A percentile compares a stretch with the other conserved stretches of the same genome.
phyloP scores from a whole-genome alignment of 2,113 vertebrate species.

The Cottus gobio region DNA sequence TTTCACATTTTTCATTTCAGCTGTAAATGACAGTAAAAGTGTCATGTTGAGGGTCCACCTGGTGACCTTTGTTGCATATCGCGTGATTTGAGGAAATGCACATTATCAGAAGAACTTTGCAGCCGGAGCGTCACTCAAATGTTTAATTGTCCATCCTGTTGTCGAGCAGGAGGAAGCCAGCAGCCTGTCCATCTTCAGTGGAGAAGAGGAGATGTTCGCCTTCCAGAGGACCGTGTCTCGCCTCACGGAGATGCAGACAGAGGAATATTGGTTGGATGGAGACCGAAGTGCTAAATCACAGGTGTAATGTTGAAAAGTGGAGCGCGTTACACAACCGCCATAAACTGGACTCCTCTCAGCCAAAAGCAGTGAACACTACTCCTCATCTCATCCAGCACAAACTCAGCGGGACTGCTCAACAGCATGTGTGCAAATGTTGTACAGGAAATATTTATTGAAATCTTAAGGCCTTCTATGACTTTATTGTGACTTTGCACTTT shows the following conservation, averaged over 20 bases:
- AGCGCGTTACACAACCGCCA: constrained; percentile 22
- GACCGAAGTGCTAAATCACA: constrained; percentile 83
- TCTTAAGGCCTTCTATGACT: constrained; percentile 50
- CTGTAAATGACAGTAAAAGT: neutral
- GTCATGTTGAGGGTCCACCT: neutral
- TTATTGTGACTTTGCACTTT: constrained; percentile 76
- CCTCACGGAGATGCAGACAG: constrained; percentile 98
- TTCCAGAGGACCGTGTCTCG: constrained; percentile 95
- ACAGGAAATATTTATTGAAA: constrained; percentile 67
- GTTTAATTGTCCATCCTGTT: neutral
- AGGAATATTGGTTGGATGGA: constrained; percentile 94
- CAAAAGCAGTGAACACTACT: constrained; percentile 35
- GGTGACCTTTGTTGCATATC: too few relatives aligned
- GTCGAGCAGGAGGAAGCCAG: constrained; percentile 86
- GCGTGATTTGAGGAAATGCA: neutral
- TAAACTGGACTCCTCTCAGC: constrained; percentile 20
- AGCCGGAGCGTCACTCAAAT: neutral
- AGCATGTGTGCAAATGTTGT: constrained; percentile 11
- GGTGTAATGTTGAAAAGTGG: constrained; percentile 7
- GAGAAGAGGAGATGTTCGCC: constrained; percentile 95
- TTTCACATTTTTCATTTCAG: neutral
- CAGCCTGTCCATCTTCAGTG: constrained; percentile 93
- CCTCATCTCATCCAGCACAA: constrained; percentile 16
- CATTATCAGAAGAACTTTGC: neutral
- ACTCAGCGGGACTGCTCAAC: neutral